phyloP scores from a whole-genome alignment of 2,797 vertebrate species.

The Ceyx erithaca region DNA sequence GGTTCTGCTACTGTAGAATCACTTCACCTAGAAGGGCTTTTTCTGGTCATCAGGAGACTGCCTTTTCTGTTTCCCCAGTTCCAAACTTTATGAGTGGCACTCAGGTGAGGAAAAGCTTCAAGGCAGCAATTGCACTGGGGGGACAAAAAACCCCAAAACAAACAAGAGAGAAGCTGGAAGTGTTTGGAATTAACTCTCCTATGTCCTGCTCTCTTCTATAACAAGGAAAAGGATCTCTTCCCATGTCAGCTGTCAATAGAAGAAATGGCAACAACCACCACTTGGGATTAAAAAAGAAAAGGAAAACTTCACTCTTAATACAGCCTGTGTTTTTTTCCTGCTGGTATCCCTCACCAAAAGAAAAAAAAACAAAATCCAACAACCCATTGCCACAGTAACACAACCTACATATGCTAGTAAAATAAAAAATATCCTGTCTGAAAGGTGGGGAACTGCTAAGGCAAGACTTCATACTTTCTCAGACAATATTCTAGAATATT shows the following conservation, averaged over 20 bases:
- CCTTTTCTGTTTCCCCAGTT: background rate
- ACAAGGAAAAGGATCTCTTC: background rate
- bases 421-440: background rate
- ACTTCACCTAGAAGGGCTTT: background rate
- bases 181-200: background rate
- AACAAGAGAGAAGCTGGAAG: background rate
- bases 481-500: background rate
- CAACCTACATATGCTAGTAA: background rate
- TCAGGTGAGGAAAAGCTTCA: background rate
- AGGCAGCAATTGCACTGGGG: background rate
- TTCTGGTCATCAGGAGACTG: background rate
- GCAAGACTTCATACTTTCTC: background rate
- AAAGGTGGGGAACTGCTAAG: background rate
- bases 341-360: background rate
- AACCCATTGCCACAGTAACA: accelerated
- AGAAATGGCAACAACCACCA: background rate
- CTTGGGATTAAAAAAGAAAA: background rate
- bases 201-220: background rate
- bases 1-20: background rate
- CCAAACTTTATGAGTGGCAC: background rate
- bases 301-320: background rate
- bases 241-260: background rate
- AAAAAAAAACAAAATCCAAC: background rate
- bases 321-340: background rate
- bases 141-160: background rate